Evolutionary conservation across 2,797 vertebrate genomes (phyloP).

Genomic region (Anguilla megastoma): DNA sequence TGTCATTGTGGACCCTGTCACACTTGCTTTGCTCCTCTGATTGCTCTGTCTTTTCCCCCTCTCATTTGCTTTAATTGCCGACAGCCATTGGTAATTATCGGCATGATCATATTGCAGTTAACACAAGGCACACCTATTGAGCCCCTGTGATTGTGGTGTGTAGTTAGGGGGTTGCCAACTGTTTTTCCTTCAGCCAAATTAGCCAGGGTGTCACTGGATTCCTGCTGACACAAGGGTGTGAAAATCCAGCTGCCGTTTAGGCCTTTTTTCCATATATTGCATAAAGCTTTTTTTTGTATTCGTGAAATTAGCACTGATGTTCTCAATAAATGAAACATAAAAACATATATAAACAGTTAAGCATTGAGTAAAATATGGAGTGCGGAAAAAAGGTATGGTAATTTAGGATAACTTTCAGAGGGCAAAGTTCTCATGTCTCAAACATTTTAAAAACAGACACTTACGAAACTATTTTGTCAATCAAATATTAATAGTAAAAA

Average conservation of each 20-base stretch:
- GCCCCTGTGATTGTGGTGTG: neutral
- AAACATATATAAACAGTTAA: no score
- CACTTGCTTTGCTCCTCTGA: conserved; percentile 10
- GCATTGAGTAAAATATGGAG: no score
- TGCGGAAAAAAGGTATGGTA: neutral
- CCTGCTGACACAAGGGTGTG: neutral
- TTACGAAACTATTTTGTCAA: neutral
- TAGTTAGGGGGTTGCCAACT: neutral
- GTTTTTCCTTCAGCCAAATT: neutral
- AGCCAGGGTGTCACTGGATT: neutral
- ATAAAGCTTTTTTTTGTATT: neutral
- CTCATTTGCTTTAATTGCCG: neutral
- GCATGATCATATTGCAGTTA: neutral
- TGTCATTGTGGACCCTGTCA: conserved; percentile 6
- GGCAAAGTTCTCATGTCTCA: neutral
- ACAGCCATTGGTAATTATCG: neutral
- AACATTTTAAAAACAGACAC: neutral
- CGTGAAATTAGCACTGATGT: neutral
- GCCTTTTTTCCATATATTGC: neutral
- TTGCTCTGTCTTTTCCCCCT: neutral
- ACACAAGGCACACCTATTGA: neutral
- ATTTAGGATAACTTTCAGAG: neutral
- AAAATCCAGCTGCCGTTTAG: neutral
- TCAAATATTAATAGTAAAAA: neutral
- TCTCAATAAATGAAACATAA: no score